phyloP scores from a whole-genome alignment of 2,888 invertebrate species.

The Drosophila antonietae region DNA sequence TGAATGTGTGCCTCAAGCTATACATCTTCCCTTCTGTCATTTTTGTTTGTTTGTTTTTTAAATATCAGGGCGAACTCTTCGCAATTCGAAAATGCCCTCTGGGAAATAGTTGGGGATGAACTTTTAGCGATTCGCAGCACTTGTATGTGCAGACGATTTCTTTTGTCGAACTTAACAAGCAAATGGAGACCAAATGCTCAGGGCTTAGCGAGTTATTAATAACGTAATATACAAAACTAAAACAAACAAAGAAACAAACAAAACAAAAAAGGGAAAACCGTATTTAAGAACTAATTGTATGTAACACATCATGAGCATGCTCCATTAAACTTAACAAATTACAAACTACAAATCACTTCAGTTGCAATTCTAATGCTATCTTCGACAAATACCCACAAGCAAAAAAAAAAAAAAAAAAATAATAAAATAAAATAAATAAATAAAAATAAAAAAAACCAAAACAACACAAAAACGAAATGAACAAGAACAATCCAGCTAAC shows the following conservation, averaged over 20 bases:
- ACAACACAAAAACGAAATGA: slow-evolving; percentile 12
- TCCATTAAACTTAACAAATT: slow-evolving; percentile 62
- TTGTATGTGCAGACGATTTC: slow-evolving; percentile 53
- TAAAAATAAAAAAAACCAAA: too few species aligned
- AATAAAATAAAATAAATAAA: slow-evolving; percentile 14
- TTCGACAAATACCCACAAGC: slow-evolving; percentile 33
- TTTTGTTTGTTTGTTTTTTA: slow-evolving; percentile 44
- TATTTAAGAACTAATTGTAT: slow-evolving; percentile 72
- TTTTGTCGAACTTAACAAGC: slow-evolving; percentile 77
- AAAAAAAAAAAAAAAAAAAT: slow-evolving; percentile 13
- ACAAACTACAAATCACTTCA: slow-evolving; percentile 41
- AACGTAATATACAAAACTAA: slow-evolving; percentile 46
- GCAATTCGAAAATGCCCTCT: slow-evolving; percentile 25
- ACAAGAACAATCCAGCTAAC: slow-evolving; percentile 74
- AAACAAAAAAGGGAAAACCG: slow-evolving; percentile 34
- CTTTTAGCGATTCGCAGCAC: slow-evolving; percentile 46
- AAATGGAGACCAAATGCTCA: slow-evolving; percentile 82
- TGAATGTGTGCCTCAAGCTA: slow-evolving; percentile 81
- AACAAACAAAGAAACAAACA: slow-evolving; percentile 4
- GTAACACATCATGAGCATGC: slow-evolving; percentile 76
- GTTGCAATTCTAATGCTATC: slow-evolving; percentile 51
- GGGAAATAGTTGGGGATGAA: slow-evolving; percentile 65
- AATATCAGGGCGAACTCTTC: slow-evolving; percentile 34
- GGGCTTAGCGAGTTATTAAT: slow-evolving; percentile 77
- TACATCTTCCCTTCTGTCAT: slow-evolving; percentile 6